Evolutionary conservation across 2,113 vertebrate species (phyloP), one percentile per base, ranked within the genome.

Genomic region (Micronycteris hirsuta): DNA sequence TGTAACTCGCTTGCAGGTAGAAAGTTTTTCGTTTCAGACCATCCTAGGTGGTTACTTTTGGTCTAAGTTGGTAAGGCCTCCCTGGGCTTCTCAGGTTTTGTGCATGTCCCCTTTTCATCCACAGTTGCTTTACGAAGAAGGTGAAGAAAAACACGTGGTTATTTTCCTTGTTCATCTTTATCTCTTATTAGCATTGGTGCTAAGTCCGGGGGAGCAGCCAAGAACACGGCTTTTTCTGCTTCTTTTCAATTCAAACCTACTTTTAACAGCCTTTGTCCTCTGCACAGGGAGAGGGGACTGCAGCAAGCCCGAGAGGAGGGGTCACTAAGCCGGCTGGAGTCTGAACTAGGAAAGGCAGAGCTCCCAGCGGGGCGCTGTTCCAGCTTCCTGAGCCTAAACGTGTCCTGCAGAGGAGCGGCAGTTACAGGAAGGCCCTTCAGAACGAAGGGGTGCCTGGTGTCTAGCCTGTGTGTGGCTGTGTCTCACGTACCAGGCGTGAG

Each of bases 401-500:
- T 33, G 24, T 38, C 33, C 73, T 26, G 52, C 2, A 3, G 54
- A 14, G 20, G 31, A 36, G 15, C 45, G 71, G n/a, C 49, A 47
- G 11, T 52, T 47, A 58, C 0, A 13, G 82, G 26, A 67, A n/a
- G 15, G 45, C 4, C 33, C 19, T 47, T 3, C 9, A 14, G 13
- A 31, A 43, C 19, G 41, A 22, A 85, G 33, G 12, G 0, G 45
- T 8, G 7, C 45, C 38, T 49, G 73, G 47, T 38, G 1, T 7
- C 1, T 4, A 12, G 74, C 8, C 33, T 20, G 7, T 13, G 12
- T 11, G 9, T 10, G 26, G 43, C 0, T 6, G 52, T 28, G 4
- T 45, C 38, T 58, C 14, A 7, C 3, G 0, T 2, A 4, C 26
- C 1, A 31, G 38, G 38, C 19, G 11, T 8, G 41, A 82, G 67